These are phyloP conservation scores for Sardina pilchardus DNA, from an alignment of 2,113 vertebrate species.

Conservation along the genomic window DNA sequence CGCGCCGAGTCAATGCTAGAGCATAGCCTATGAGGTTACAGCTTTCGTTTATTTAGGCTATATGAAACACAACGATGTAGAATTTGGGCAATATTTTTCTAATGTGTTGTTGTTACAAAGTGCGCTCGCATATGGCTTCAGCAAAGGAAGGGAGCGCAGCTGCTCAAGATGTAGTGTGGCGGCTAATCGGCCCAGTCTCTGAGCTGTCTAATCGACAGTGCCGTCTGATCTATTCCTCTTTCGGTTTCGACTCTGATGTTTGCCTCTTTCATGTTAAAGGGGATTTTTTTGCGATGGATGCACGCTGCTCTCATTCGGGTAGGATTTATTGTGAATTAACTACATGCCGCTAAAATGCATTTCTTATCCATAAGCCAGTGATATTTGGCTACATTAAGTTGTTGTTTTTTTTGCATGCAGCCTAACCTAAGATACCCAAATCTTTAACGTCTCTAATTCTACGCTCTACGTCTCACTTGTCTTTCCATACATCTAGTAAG, in stretches of 20 bases:
- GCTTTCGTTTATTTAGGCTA: neutral
- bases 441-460: too few relatives aligned
- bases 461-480: too few relatives aligned
- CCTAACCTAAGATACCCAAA: too few relatives aligned
- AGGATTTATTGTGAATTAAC: slow-evolving; percentile 11
- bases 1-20: neutral
- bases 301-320: slow-evolving; percentile 73
- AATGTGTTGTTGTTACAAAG: neutral
- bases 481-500: neutral
- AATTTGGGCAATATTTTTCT: neutral
- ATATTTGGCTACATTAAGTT: too few relatives aligned
- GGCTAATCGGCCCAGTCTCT: slow-evolving; percentile 61
- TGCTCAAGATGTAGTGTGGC: slow-evolving; percentile 57
- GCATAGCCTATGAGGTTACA: neutral
- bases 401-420: too few relatives aligned
- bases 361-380: too few relatives aligned
- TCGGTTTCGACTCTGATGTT: slow-evolving; percentile 63
- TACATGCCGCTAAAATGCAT: neutral
- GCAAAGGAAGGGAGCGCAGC: slow-evolving; percentile 46
- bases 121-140: slow-evolving; percentile 64
- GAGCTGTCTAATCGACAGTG: slow-evolving; percentile 66
- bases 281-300: slow-evolving; percentile 73
- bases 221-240: slow-evolving; percentile 64
- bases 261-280: slow-evolving; percentile 70
- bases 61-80: neutral